A percentile compares a stretch with the other conserved stretches of the same genome.
phyloP scores from a whole-genome alignment of 2,113 vertebrate species.

The Callaeas wilsoni region DNA sequence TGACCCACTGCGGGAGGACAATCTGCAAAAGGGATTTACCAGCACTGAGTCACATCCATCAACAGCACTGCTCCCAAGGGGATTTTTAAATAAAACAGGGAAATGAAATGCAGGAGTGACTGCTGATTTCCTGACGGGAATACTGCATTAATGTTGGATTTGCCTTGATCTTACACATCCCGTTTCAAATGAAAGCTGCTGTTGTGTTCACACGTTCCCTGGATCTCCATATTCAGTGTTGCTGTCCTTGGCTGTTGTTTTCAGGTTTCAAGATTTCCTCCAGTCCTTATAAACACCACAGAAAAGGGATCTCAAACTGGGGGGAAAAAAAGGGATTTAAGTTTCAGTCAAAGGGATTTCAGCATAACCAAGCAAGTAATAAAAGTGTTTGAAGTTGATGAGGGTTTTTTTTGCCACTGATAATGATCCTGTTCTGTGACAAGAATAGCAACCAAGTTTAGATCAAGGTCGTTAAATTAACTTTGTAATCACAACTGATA shows the following conservation, averaged over 20 bases:
- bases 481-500: not conserved
- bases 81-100: not conserved
- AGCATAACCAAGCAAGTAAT: conserved; percentile 49
- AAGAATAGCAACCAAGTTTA: not conserved
- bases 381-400: not conserved
- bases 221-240: not conserved
- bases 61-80: not conserved
- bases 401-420: not conserved
- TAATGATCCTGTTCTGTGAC: not conserved
- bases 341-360: conserved; percentile 72
- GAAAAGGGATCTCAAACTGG: conserved; percentile 25
- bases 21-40: not conserved
- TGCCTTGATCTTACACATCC: not conserved
- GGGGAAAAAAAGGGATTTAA: conserved; percentile 63
- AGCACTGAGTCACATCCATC: not conserved
- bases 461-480: not conserved
- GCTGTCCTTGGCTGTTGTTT: not conserved
- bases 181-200: not conserved
- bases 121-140: not conserved
- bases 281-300: conserved; percentile 63
- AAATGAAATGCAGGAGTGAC: not conserved
- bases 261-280: conserved; percentile 39
- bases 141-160: not conserved
- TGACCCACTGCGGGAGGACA: not conserved
- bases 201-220: not conserved